Evolutionary conservation across 2,113 vertebrate genomes (phyloP).

Genomic region (Petroica traversi): DNA sequence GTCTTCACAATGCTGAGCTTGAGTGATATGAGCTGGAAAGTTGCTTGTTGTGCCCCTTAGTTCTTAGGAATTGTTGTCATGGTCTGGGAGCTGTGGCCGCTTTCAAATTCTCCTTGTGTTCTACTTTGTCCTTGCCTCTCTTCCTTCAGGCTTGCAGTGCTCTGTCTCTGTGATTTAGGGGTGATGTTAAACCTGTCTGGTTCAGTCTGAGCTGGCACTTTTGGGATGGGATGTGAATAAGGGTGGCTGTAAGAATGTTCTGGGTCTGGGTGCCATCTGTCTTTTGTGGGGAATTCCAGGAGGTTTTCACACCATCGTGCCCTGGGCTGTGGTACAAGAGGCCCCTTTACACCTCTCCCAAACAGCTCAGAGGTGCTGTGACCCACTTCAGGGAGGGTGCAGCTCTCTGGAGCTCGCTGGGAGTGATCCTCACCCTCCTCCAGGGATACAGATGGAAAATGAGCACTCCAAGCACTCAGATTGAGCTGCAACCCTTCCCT

Average conservation of each 20-base stretch:
- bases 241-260: not conserved
- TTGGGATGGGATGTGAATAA: not conserved
- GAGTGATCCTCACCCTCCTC: not conserved
- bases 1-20: not conserved
- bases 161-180: not conserved
- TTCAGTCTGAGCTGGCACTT: not conserved
- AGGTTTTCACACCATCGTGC: not conserved
- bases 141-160: not conserved
- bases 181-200: not conserved
- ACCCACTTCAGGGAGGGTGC: not conserved
- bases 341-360: not conserved
- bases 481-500: not conserved
- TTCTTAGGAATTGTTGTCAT: not conserved
- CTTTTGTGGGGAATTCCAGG: not conserved
- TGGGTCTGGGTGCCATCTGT: not conserved
- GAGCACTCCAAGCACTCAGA: not conserved
- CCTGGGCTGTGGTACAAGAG: not conserved
- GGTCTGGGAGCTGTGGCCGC: not conserved
- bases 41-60: not conserved
- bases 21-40: not conserved
- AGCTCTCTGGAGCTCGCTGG: not conserved
- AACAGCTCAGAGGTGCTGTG: not conserved
- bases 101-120: constrained; percentile 1
- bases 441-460: not conserved
- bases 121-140: not conserved